These are phyloP conservation scores for Eclectus roratus DNA, from an alignment of 2,113 vertebrate genomes.

Conservation along the genomic window DNA sequence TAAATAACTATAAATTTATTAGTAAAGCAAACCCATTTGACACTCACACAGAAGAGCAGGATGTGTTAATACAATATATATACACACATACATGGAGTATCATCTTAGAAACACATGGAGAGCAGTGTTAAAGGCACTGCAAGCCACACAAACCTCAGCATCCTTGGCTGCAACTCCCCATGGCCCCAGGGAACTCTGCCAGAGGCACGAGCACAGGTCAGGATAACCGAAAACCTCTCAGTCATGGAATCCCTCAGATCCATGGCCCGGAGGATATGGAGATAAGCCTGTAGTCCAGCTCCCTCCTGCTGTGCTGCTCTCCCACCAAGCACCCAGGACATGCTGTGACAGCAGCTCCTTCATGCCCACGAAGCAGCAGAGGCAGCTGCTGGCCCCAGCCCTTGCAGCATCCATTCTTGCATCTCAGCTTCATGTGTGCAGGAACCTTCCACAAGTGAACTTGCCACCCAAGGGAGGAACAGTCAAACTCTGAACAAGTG, in stretches of 20 bases:
- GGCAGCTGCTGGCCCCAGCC: neutral
- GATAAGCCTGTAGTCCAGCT: neutral
- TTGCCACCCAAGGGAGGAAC: rapidly evolving
- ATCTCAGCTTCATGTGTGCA: neutral
- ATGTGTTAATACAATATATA: slow-evolving; percentile 63
- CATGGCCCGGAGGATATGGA: neutral
- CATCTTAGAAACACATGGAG: slow-evolving; percentile 39
- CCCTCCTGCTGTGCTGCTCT: neutral
- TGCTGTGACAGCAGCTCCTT: neutral
- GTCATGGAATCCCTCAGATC: neutral
- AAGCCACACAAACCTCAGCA: slow-evolving; percentile 37
- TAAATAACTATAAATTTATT: slow-evolving; percentile 73
- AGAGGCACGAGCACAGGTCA: neutral
- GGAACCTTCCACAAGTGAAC: neutral
- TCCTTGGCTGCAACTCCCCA: neutral
- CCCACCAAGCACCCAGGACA: neutral
- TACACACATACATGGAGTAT: slow-evolving; percentile 38
- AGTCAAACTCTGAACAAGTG: neutral
- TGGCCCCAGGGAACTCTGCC: neutral
- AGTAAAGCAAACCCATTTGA: slow-evolving; percentile 66
- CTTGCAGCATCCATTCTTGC: neutral
- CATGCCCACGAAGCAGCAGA: neutral
- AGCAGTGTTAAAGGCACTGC: slow-evolving; percentile 66
- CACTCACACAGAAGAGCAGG: slow-evolving; percentile 57
- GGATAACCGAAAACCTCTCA: neutral